phyloP scores from a whole-genome alignment of 2,888 invertebrate species.

The Octodonta nipae region DNA sequence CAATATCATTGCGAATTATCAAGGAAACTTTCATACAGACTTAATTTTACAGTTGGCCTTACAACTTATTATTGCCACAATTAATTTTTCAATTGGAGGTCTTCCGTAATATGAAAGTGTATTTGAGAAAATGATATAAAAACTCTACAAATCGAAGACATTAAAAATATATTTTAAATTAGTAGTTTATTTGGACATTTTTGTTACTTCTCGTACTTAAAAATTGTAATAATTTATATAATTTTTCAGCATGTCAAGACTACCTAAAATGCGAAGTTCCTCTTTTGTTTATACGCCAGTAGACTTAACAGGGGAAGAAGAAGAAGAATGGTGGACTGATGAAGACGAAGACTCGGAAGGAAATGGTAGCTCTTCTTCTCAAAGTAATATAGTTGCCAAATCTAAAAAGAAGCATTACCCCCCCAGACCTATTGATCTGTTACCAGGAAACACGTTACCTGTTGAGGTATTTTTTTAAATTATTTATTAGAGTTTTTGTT shows the following conservation, averaged over 20 bases:
- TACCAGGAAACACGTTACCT: conserved; percentile 28
- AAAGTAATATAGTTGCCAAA: conserved; percentile 20
- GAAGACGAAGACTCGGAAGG: conserved; percentile 28
- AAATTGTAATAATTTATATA: background rate
- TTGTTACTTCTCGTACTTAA: background rate
- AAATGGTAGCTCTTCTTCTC: conserved; percentile 26
- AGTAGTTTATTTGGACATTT: background rate
- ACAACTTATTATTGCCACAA: too few species aligned
- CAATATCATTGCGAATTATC: too few species aligned
- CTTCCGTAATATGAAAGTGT: too few species aligned
- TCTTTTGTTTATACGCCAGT: conserved; percentile 12
- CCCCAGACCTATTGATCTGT: conserved; percentile 30
- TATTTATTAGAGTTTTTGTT: too few species aligned
- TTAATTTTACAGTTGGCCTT: too few species aligned
- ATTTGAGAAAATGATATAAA: too few species aligned
- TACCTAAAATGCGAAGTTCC: conserved; percentile 18
- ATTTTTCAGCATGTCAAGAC: conserved; percentile 13
- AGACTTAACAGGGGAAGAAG: conserved; percentile 18
- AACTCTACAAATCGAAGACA: background rate
- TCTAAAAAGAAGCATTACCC: conserved; percentile 27
- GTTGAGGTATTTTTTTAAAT: conserved; percentile 33
- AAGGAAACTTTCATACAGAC: too few species aligned
- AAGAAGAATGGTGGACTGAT: conserved; percentile 35
- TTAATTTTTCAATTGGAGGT: too few species aligned
- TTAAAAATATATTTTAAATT: background rate